Evolutionary conservation across 2,888 invertebrate genomes (phyloP).

Genomic region (Drosophila stalkeri): DNA sequence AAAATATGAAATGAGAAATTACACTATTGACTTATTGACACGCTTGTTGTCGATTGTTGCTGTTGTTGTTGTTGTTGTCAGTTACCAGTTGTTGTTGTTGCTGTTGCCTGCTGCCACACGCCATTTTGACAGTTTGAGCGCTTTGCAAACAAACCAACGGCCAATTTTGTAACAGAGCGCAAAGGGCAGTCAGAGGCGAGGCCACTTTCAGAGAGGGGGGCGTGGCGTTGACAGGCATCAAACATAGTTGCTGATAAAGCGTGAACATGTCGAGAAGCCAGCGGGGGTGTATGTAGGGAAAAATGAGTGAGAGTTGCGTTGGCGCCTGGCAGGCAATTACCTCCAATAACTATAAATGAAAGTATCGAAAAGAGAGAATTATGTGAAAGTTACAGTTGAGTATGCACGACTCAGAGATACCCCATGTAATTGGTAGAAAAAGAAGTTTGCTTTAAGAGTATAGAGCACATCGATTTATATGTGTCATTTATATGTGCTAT

Average conservation of each 20-base stretch:
- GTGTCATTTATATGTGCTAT: too few species aligned
- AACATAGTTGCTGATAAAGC: constrained; percentile 42
- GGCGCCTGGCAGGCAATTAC: constrained; percentile 45
- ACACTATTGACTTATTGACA: constrained; percentile 73
- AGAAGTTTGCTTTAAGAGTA: too few species aligned
- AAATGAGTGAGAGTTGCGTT: not conserved
- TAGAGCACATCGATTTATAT: too few species aligned
- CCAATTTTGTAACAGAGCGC: not conserved
- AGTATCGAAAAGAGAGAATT: constrained; percentile 21
- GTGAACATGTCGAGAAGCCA: not conserved
- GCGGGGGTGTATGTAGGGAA: too few species aligned
- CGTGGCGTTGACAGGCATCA: constrained; percentile 62
- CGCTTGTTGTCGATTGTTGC: constrained; percentile 30
- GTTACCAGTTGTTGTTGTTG: constrained; percentile 28
- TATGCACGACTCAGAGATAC: not conserved
- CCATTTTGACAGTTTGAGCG: constrained; percentile 74
- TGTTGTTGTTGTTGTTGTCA: constrained; percentile 24
- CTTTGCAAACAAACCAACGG: constrained; percentile 65
- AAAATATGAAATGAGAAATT: constrained; percentile 72
- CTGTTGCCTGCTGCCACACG: constrained; percentile 54
- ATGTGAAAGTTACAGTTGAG: constrained; percentile 15
- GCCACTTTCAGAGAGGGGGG: not conserved
- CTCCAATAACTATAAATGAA: constrained; percentile 42
- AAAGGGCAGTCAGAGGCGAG: constrained; percentile 6
- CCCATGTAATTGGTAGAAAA: too few species aligned